Conservation (phyloP, 2,888 invertebrate genomes). For the Nemurella pictetii region DNA sequence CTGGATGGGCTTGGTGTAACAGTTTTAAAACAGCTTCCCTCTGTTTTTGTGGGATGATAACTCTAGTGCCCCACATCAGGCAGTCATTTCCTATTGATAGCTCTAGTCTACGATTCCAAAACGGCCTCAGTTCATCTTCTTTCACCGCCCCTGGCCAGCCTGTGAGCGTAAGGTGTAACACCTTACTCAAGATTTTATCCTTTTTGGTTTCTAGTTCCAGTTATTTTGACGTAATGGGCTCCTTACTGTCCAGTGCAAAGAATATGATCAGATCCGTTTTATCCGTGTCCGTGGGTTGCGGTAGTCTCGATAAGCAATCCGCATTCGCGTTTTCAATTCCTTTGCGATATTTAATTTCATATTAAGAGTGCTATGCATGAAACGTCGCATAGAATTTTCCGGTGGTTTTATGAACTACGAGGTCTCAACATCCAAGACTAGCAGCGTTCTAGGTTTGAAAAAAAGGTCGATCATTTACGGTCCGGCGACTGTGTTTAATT, state of each 20-base stretch:
- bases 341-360: neutral
- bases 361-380: no score
- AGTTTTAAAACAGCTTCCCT: constrained; percentile 35
- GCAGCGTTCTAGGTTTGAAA: no score
- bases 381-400: no score
- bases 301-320: constrained; percentile 1
- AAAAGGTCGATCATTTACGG: no score
- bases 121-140: constrained; percentile 33
- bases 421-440: no score
- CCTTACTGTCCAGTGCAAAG: no score
- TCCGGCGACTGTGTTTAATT: no score
- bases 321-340: constrained; percentile 1
- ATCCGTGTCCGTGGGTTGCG: neutral
- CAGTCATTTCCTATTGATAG: constrained; percentile 39
- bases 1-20: constrained; percentile 37
- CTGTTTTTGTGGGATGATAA: constrained; percentile 40
- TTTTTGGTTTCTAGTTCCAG: neutral
- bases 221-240: neutral
- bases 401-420: no score
- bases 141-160: neutral
- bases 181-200: neutral
- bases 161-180: neutral
- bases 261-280: neutral
- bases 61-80: constrained; percentile 42
- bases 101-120: constrained; percentile 33